Base-by-base conservation (phyloP, 92 coral and sea anemone genomes). In the Paramuricea clavata region DNA sequence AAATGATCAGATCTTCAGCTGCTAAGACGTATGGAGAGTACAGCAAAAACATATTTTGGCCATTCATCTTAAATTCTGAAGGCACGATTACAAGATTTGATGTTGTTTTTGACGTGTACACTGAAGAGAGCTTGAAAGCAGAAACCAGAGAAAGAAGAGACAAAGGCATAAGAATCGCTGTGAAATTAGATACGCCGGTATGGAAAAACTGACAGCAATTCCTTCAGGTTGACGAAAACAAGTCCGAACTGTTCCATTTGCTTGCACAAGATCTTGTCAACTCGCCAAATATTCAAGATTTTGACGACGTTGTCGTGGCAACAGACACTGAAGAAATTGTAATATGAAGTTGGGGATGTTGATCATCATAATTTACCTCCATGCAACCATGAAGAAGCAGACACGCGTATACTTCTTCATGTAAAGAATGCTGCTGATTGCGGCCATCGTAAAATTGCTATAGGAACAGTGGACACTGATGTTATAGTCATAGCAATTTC, bases 311-410 rank as follows among this genome's bases (percentile, higher is more conserved):
- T 31, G 34, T 90, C 17, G 43, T 74, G 36, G 69, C 79, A 16
- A 90, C 90, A 49, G 61, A 70, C 7, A 47, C 25, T 26, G 43
- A 35, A 44, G 87, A 82, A 39, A 90, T 88, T 31, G 25, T 88
- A 4, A 32, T 64, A 82, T 32, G 57, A 33, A 41, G 73, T n/a
- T n/a, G n/a, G 52, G 21, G 17, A 71, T 7, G 0, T n/a, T 57
- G 87, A 91, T 67, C 61, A 30, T 15, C 52, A 85, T 26, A 26
- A 64, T 21, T 85, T 91, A 71, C 32, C 85, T 33, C 94, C 92
- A 19, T 91, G 94, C 59, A 79, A 89, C 39, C 92, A 91, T 10
- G 90, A 88, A 61, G 94, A 91, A 44, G 90, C 88, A 1, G 85
- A 92, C 76, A 92, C 92, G 0, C 74, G 90, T 39, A 88, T 88